Conservation (phyloP, 2,888 invertebrate genomes). For the Pecten maximus region DNA sequence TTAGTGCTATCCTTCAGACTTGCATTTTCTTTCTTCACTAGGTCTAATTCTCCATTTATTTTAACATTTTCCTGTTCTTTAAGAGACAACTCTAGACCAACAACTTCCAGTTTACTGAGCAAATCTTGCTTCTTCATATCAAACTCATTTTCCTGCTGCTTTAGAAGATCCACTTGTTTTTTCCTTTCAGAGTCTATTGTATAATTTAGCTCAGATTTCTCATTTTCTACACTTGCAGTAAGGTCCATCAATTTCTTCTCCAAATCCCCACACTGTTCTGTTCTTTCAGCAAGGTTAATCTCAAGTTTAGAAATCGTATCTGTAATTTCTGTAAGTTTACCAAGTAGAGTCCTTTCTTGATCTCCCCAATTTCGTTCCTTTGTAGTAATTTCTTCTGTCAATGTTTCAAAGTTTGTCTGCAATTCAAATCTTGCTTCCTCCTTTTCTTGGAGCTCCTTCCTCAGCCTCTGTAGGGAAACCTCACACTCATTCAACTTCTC, state of each 20-base stretch:
- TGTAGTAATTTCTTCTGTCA: not conserved
- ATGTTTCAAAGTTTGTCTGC: conserved; percentile 44
- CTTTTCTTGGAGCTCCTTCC: conserved; percentile 50
- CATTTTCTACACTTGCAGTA: conserved; percentile 36
- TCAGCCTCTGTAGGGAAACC: conserved; percentile 44
- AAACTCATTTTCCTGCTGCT: conserved; percentile 40
- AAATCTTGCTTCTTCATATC: not conserved
- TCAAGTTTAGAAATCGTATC: conserved; percentile 40
- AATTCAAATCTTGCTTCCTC: conserved; percentile 53
- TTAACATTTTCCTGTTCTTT: conserved; percentile 47
- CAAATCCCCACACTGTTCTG: conserved; percentile 10
- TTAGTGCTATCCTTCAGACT: conserved; percentile 57
- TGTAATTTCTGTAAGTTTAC: conserved; percentile 26
- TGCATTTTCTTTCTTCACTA: conserved; percentile 51
- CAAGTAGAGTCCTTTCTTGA: conserved; percentile 27
- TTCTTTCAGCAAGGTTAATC: not conserved
- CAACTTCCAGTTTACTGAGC: conserved; percentile 46
- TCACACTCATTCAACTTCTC: conserved; percentile 39
- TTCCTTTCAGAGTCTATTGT: conserved; percentile 42
- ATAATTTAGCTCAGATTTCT: conserved; percentile 35
- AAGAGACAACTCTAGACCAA: conserved; percentile 49
- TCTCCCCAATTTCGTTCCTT: conserved; percentile 43
- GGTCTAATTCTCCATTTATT: conserved; percentile 40
- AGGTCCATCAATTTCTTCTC: conserved; percentile 36
- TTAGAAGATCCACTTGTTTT: conserved; percentile 40